Conservation (phyloP, 2,113 vertebrate genomes). For the Triplophysa rosa region DNA sequence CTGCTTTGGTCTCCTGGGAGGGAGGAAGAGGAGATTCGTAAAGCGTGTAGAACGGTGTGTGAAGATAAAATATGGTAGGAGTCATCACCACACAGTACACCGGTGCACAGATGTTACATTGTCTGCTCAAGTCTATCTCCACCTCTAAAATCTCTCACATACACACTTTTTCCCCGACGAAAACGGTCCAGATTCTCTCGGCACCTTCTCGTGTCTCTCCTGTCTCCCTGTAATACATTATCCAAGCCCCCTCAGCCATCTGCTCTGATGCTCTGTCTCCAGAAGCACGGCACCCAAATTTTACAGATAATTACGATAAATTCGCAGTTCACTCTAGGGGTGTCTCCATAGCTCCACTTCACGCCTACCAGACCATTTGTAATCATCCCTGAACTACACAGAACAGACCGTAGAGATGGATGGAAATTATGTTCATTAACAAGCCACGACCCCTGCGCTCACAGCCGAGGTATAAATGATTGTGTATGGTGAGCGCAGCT, state of each 20-base stretch:
- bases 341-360: constrained; percentile 19
- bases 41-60: constrained; percentile 10
- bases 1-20: background rate
- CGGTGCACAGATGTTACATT: constrained; percentile 24
- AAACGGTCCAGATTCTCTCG: constrained; percentile 3
- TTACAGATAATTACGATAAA: constrained; percentile 52
- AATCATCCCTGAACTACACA: constrained; percentile 36
- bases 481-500: background rate
- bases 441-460: constrained; percentile 51
- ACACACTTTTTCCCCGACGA: background rate
- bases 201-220: background rate
- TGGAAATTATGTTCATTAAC: constrained; percentile 59
- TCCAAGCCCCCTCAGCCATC: constrained; percentile 47
- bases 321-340: constrained; percentile 33
- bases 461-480: constrained; percentile 41
- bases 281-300: constrained; percentile 38
- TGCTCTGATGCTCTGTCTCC: constrained; percentile 40
- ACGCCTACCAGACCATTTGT: constrained; percentile 48
- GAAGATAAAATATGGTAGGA: constrained; percentile 34
- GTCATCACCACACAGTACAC: constrained; percentile 15
- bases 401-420: constrained; percentile 49
- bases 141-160: background rate
- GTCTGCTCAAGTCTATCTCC: constrained; percentile 30
- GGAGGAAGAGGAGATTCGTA: constrained; percentile 26
- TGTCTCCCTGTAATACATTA: constrained; percentile 55